A percentile compares a stretch with the other conserved stretches of the same genome.
Evolutionary conservation across 2,113 vertebrate species (phyloP).

Genomic region (Prunella himalayana): DNA sequence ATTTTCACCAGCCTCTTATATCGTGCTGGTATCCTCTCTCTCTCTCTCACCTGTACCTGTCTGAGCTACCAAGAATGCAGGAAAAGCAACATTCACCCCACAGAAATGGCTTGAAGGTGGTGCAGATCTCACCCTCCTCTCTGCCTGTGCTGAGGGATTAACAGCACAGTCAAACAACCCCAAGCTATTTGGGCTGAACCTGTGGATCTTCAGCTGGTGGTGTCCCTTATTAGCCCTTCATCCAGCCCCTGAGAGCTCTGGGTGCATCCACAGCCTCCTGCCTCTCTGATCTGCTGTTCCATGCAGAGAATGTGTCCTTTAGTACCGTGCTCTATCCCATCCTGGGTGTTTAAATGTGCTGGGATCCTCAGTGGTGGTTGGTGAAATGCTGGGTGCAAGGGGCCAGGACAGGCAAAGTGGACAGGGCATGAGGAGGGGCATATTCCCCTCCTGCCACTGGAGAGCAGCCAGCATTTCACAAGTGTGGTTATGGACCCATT

Average conservation of each 20-base stretch:
- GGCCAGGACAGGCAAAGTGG: too few species aligned
- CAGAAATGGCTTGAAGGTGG: accelerated
- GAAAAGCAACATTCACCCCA: not conserved
- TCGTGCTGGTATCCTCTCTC: not conserved
- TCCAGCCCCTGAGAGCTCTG: not conserved
- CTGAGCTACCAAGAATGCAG: not conserved
- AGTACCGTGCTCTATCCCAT: accelerated
- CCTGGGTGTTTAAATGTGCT: too few species aligned
- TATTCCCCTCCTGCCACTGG: not conserved
- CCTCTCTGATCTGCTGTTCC: not conserved
- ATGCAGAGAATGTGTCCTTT: not conserved
- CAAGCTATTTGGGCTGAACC: not conserved
- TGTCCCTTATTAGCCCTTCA: not conserved
- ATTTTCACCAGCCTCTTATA: not conserved
- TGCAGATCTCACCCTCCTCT: not conserved
- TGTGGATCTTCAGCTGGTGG: not conserved
- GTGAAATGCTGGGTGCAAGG: not conserved
- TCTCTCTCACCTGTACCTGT: not conserved
- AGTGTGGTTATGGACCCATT: not conserved
- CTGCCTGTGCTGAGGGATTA: not conserved
- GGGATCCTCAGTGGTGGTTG: not conserved
- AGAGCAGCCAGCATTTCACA: not conserved
- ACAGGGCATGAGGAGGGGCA: not conserved
- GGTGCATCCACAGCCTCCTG: not conserved
- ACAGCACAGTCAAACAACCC: not conserved